Evolutionary conservation across 2,113 vertebrate genomes (phyloP).

Genomic region (Baryphthengus martii): DNA sequence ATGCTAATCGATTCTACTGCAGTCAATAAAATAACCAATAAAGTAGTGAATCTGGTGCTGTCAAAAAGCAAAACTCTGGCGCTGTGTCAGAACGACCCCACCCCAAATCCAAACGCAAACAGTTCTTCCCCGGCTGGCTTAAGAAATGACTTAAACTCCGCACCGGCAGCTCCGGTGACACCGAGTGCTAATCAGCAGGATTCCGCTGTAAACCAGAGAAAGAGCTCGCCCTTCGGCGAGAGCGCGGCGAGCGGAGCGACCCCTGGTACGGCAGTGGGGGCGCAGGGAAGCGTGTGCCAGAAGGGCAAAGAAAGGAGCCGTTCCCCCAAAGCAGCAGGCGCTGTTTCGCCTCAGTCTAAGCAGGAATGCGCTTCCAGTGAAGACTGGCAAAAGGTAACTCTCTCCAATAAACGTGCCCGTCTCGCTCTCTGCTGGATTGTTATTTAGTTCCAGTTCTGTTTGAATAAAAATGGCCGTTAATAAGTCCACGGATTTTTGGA

Average conservation of each 20-base stretch:
- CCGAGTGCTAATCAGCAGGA: neutral
- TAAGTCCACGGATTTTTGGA: neutral
- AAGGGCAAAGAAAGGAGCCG: conserved; percentile 23
- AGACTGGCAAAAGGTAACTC: conserved; percentile 76
- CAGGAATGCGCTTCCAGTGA: conserved; percentile 57
- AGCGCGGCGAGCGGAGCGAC: conserved; percentile 13
- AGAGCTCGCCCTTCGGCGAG: conserved; percentile 24
- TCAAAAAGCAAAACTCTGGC: conserved; percentile 66
- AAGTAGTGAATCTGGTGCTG: conserved; percentile 72
- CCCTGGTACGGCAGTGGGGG: conserved; percentile 23
- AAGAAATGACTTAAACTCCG: conserved; percentile 47
- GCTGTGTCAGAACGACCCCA: conserved; percentile 18
- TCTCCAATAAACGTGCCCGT: neutral
- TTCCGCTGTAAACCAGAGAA: conserved; percentile 17
- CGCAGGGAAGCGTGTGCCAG: conserved; percentile 12
- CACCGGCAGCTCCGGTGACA: neutral
- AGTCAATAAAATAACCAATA: conserved; percentile 61
- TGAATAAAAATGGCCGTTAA: neutral
- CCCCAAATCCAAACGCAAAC: neutral
- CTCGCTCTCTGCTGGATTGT: neutral
- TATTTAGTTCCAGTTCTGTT: neutral
- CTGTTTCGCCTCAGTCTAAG: conserved; percentile 29
- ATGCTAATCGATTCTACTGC: conserved; percentile 38
- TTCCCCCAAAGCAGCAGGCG: conserved; percentile 46
- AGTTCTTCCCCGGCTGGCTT: neutral